A percentile compares a stretch with the other conserved stretches of the same genome.
phyloP scores from a whole-genome alignment of 2,888 invertebrate genomes.

The Tachina lurida region DNA sequence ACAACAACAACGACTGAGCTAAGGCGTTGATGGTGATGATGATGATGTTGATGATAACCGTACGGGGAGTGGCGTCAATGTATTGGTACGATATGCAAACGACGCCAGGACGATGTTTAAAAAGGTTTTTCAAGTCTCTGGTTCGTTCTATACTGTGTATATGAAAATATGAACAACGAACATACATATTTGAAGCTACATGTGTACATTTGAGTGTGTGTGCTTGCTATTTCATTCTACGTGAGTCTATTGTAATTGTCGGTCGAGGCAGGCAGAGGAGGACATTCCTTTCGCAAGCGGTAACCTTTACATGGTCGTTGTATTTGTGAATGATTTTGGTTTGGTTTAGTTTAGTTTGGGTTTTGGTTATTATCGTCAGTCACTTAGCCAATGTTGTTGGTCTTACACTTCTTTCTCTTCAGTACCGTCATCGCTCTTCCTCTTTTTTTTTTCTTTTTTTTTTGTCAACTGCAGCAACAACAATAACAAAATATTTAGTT shows the following conservation, averaged over 20 bases:
- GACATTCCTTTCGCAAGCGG: constrained; percentile 73
- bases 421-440: background rate
- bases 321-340: constrained; percentile 75
- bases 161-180: background rate
- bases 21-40: background rate
- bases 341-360: constrained; percentile 33
- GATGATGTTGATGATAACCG: constrained; percentile 18
- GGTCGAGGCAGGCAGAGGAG: constrained; percentile 72
- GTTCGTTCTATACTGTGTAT: constrained; percentile 35
- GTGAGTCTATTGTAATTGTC: constrained; percentile 64
- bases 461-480: constrained; percentile 32
- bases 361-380: constrained; percentile 74
- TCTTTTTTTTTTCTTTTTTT: background rate
- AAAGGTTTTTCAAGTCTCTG: constrained; percentile 37
- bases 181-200: background rate
- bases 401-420: constrained; percentile 35
- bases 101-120: constrained; percentile 46
- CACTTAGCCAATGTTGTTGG: constrained; percentile 58
- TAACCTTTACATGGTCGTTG: constrained; percentile 72
- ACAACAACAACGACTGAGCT: background rate
- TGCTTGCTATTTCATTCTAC: constrained; percentile 30
- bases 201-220: background rate
- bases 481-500: constrained; percentile 69
- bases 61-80: constrained; percentile 58
- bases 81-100: constrained; percentile 33